Percentiles rank a stretch among this genome's conserved stretches.
phyloP scores from a whole-genome alignment of 2,113 vertebrate species.

The Prionailurus viverrinus region DNA sequence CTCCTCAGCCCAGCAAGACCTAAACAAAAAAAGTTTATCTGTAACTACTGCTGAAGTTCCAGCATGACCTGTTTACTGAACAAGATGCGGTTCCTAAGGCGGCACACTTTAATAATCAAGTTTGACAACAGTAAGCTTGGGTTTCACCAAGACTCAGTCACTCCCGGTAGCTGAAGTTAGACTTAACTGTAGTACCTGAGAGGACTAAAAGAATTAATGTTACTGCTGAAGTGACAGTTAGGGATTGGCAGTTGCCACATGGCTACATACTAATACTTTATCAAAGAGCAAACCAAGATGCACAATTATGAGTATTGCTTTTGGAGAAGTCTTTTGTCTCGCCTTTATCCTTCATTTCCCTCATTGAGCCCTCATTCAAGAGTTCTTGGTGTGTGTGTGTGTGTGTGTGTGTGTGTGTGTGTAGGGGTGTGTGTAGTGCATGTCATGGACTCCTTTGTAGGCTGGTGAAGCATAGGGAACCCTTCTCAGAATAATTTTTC shows the following conservation, averaged over 20 bases:
- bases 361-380: not conserved
- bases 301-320: not conserved
- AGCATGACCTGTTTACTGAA: not conserved
- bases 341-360: not conserved
- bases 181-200: not conserved
- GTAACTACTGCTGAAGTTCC: not conserved
- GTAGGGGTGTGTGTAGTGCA: rapidly evolving
- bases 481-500: slow-evolving; percentile 6
- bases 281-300: not conserved
- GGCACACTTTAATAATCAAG: not conserved
- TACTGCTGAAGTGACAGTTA: not conserved
- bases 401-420: not conserved
- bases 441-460: not conserved
- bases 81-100: not conserved
- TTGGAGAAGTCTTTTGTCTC: not conserved
- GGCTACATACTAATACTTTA: not conserved
- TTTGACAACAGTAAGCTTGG: not conserved
- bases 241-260: not conserved
- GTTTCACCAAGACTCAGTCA: not conserved
- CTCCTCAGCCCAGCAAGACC: slow-evolving; percentile 13
- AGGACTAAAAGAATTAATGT: not conserved
- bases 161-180: not conserved
- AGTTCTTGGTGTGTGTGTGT: not conserved
- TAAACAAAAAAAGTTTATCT: slow-evolving; percentile 5
- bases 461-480: not conserved